Evolutionary conservation across 2,888 invertebrate genomes (phyloP).

Genomic region (Oasisia sp.): DNA sequence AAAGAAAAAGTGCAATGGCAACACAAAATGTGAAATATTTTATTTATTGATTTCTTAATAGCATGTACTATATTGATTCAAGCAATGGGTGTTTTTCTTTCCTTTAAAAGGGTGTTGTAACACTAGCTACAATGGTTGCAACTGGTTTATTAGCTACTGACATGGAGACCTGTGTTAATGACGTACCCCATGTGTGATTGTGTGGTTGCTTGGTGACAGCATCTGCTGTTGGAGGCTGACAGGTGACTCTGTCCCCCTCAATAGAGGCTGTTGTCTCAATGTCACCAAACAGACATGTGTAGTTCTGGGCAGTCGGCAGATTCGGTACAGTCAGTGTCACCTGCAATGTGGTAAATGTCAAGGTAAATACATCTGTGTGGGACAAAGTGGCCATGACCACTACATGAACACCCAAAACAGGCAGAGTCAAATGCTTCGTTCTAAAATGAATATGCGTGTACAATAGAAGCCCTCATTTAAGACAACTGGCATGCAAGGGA

Average conservation of each 20-base stretch:
- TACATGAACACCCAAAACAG: background rate
- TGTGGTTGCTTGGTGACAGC: background rate
- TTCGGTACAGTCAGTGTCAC: constrained; percentile 50
- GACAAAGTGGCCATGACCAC: background rate
- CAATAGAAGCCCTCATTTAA: background rate
- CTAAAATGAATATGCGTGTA: background rate
- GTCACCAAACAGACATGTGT: constrained; percentile 58
- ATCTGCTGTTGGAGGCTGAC: background rate
- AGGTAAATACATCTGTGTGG: background rate
- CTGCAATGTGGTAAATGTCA: constrained; percentile 42
- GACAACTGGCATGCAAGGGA: background rate
- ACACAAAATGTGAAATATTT: too few species aligned
- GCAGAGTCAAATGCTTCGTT: background rate
- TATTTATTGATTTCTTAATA: too few species aligned
- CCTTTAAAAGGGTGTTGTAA: background rate
- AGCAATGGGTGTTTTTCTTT: background rate
- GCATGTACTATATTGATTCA: too few species aligned
- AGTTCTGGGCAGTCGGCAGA: constrained; percentile 53
- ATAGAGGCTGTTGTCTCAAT: constrained; percentile 38
- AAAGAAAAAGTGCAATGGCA: too few species aligned
- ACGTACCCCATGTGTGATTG: background rate
- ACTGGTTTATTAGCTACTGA: background rate
- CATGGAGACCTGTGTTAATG: background rate
- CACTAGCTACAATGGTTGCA: background rate
- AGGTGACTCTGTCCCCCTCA: background rate